Evolutionary conservation across 2,113 vertebrate species (phyloP).

Genomic region (Heteronetta atricapilla): DNA sequence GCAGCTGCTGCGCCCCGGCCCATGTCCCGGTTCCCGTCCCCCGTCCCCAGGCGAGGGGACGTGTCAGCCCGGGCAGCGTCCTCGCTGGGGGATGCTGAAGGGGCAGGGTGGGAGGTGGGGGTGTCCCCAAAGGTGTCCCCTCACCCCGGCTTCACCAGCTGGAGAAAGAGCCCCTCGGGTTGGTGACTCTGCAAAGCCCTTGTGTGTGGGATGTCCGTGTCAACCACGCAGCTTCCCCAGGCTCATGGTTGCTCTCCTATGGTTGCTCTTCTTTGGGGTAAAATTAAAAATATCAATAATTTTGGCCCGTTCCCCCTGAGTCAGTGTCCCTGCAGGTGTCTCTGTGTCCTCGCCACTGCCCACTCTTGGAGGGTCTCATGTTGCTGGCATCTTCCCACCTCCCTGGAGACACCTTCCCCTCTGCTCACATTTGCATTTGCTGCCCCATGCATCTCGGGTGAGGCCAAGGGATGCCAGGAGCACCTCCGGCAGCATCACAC

Average conservation of each 20-base stretch:
- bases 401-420: background rate
- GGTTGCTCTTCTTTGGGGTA: background rate
- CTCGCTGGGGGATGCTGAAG: background rate
- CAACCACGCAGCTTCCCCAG: rapidly evolving
- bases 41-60: background rate
- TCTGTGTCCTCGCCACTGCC: background rate
- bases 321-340: background rate
- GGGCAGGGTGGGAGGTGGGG: background rate
- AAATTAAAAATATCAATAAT: background rate
- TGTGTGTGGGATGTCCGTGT: rapidly evolving
- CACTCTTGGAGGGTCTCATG: rapidly evolving
- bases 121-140: no score
- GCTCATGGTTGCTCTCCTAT: background rate
- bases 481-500: background rate
- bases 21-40: background rate
- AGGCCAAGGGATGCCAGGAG: background rate
- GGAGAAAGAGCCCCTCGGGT: background rate
- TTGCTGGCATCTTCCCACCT: background rate
- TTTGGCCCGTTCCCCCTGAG: background rate
- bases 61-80: background rate
- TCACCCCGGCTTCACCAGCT: background rate
- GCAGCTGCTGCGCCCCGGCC: conserved; percentile 23
- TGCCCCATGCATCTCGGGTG: rapidly evolving
- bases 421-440: rapidly evolving
- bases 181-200: background rate